phyloP scores from a whole-genome alignment of 2,888 invertebrate genomes.

The Oasisia sp. region DNA sequence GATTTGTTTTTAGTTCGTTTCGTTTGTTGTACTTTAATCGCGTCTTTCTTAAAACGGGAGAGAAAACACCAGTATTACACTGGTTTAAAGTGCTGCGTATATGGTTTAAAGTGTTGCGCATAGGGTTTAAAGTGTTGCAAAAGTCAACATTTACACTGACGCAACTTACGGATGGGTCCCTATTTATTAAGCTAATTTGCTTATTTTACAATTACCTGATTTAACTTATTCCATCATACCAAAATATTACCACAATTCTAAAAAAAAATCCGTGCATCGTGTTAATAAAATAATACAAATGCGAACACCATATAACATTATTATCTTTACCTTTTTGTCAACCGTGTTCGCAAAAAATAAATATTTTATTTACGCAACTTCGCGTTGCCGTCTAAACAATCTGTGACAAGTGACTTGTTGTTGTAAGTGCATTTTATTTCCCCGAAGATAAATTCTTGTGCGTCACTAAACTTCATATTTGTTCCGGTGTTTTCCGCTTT shows the following conservation, averaged over 20 bases:
- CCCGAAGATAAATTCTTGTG: not conserved
- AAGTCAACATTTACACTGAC: too few species aligned
- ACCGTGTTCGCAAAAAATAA: not conserved
- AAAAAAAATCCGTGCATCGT: not conserved
- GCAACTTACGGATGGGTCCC: too few species aligned
- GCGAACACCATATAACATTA: not conserved
- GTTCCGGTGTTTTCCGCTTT: not conserved
- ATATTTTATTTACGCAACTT: not conserved
- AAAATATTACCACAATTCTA: not conserved
- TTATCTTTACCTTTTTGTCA: not conserved
- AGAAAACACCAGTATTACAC: too few species aligned
- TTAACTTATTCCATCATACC: not conserved
- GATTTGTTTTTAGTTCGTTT: too few species aligned
- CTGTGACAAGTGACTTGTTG: not conserved
- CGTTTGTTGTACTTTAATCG: too few species aligned
- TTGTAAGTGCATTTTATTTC: not conserved
- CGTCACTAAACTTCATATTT: not conserved
- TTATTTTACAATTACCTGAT: not conserved
- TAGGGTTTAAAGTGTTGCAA: too few species aligned
- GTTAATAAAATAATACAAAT: not conserved
- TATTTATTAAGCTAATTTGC: not conserved
- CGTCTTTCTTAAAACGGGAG: too few species aligned
- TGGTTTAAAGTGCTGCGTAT: too few species aligned
- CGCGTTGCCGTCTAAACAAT: not conserved
- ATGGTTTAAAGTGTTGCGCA: too few species aligned